A percentile compares a stretch with the other conserved stretches of the same genome.
These are phyloP conservation scores for Erinaceus europaeus DNA, from an alignment of 2,113 vertebrate genomes.

Conservation along the genomic window DNA sequence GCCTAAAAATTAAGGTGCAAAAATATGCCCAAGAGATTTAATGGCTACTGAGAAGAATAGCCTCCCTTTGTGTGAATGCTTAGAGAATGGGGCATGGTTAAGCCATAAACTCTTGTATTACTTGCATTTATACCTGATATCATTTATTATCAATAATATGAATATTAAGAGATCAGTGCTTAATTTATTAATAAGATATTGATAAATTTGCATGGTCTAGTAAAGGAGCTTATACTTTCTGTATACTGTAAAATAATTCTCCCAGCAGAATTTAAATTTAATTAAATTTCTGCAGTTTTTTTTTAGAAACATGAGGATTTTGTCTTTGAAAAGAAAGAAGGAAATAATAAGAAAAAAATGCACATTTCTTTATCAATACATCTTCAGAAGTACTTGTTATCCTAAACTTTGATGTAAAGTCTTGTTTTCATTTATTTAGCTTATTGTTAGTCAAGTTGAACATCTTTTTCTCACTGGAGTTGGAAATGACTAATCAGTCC, in stretches of 20 bases:
- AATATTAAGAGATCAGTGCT: background rate
- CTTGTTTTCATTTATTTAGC: background rate
- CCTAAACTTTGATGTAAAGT: background rate
- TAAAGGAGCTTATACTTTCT: background rate
- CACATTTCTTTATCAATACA: background rate
- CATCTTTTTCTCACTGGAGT: background rate
- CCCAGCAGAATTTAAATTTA: too few relatives aligned
- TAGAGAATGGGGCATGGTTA: background rate
- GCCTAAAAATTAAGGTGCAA: background rate
- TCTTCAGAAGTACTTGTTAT: background rate
- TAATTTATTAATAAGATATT: background rate
- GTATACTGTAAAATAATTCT: background rate
- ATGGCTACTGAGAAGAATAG: background rate
- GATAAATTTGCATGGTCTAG: background rate
- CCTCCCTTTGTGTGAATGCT: background rate
- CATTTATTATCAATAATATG: background rate
- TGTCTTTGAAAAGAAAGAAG: background rate
- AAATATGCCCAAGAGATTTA: background rate
- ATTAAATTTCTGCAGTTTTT: too few relatives aligned
- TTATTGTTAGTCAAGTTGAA: background rate
- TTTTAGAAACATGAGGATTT: background rate
- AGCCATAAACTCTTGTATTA: rapidly evolving
- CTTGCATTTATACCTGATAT: background rate
- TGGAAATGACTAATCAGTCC: background rate
- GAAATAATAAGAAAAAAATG: background rate